Conservation (phyloP, 2,888 invertebrate species). For the Lithophane ornitopus region DNA sequence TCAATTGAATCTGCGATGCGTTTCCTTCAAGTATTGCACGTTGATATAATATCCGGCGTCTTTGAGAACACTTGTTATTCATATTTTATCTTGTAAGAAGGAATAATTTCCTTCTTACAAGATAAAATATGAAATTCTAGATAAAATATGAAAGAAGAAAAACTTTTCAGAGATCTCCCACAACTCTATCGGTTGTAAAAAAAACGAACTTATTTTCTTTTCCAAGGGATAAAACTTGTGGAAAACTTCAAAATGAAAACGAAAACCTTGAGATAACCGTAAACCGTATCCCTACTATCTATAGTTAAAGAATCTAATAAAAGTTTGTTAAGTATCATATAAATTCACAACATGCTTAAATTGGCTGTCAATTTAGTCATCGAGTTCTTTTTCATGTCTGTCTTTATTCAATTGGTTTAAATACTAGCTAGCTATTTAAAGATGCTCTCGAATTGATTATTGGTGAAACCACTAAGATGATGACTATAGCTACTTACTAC, state of each 20-base stretch:
- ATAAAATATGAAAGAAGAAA: too few relatives aligned
- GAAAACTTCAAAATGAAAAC: constrained; percentile 4
- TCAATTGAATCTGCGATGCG: constrained; percentile 23
- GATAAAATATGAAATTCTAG: too few relatives aligned
- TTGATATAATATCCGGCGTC: constrained; percentile 47
- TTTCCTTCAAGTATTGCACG: constrained; percentile 32
- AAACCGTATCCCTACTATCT: background rate
- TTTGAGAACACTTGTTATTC: background rate
- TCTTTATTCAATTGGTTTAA: constrained; percentile 9
- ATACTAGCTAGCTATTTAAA: background rate
- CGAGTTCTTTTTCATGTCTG: background rate
- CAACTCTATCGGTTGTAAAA: background rate
- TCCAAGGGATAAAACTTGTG: background rate
- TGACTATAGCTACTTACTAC: background rate
- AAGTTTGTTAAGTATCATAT: background rate
- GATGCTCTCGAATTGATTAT: background rate
- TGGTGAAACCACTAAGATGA: background rate
- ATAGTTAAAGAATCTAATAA: background rate
- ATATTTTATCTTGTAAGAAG: constrained; percentile 9
- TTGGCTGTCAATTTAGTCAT: constrained; percentile 21
- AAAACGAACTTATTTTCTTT: background rate
- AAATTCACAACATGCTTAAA: constrained; percentile 1
- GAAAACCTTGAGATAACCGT: background rate
- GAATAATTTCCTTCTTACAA: too few relatives aligned
- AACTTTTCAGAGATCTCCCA: background rate